Percentiles rank a stretch among this genome's conserved stretches.
Evolutionary conservation across 2,888 invertebrate genomes (phyloP).

Genomic region (Leuctra nigra): DNA sequence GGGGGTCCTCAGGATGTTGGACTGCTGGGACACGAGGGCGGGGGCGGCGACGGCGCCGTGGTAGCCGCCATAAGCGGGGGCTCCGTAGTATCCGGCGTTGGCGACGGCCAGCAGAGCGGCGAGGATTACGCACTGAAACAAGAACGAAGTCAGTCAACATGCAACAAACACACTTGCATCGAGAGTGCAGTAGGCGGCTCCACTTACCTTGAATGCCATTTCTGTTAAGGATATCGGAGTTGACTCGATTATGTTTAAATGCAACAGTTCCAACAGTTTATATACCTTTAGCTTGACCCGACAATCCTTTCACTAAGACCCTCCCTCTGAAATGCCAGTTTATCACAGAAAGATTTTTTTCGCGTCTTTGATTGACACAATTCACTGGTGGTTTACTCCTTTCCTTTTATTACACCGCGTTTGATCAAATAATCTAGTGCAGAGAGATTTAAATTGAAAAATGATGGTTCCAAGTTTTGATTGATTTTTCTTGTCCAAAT

Average conservation of each 20-base stretch:
- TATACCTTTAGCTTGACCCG: conserved; percentile 8
- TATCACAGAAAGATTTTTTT: not conserved
- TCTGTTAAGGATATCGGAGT: conserved; percentile 4
- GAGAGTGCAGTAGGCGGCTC: not conserved
- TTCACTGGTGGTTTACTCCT: too few species aligned
- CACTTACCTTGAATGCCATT: conserved; percentile 19
- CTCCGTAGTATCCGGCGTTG: conserved; percentile 31
- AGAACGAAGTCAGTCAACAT: too few species aligned
- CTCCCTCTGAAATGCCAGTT: conserved; percentile 4
- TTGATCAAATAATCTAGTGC: too few species aligned
- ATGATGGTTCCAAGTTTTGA: too few species aligned
- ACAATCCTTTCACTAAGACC: conserved; percentile 5
- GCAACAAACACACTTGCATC: not conserved
- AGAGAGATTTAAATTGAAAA: too few species aligned
- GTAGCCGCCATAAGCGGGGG: conserved; percentile 37
- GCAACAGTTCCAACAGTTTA: not conserved
- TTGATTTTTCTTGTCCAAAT: too few species aligned
- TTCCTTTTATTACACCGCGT: too few species aligned
- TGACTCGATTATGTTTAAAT: not conserved
- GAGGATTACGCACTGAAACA: conserved; percentile 5
- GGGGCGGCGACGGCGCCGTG: conserved; percentile 39
- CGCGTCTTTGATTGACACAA: not conserved
- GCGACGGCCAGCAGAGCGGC: conserved; percentile 30
- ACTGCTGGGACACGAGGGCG: conserved; percentile 29
- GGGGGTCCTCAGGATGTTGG: conserved; percentile 45